phyloP scores from a whole-genome alignment of 2,888 invertebrate species.

The Ophioninae sp. region DNA sequence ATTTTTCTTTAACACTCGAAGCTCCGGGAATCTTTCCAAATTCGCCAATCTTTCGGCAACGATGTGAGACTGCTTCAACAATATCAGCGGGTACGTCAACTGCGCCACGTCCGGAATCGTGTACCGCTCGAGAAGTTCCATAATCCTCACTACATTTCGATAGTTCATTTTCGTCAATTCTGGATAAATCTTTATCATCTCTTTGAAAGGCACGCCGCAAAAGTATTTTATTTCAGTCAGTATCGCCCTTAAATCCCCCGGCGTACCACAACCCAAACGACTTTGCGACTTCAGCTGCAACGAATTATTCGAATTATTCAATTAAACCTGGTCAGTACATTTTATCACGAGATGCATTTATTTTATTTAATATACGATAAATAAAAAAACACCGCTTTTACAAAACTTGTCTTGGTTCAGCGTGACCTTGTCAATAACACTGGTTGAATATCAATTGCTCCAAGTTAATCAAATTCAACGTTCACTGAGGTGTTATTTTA shows the following conservation, averaged over 20 bases:
- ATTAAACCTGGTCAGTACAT: background rate
- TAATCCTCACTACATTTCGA: slow-evolving; percentile 82
- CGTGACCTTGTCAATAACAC: too few species aligned
- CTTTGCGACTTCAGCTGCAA: slow-evolving; percentile 83
- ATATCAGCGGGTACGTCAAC: slow-evolving; percentile 82
- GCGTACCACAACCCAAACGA: slow-evolving; percentile 84
- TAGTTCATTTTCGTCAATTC: slow-evolving; percentile 85
- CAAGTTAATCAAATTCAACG: too few species aligned
- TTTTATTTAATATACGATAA: too few species aligned
- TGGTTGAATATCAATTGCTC: too few species aligned
- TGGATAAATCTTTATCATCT: slow-evolving; percentile 83
- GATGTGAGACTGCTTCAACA: slow-evolving; percentile 84
- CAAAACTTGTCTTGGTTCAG: too few species aligned
- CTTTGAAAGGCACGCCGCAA: slow-evolving; percentile 83
- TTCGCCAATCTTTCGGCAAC: slow-evolving; percentile 84
- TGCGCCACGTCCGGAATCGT: slow-evolving; percentile 77
- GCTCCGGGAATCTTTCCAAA: slow-evolving; percentile 84
- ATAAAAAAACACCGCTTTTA: too few species aligned
- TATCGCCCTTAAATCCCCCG: slow-evolving; percentile 83
- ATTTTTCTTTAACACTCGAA: slow-evolving; percentile 84
- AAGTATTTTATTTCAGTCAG: slow-evolving; percentile 82
- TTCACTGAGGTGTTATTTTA: too few species aligned
- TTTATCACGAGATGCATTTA: too few species aligned
- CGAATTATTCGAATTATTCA: background rate
- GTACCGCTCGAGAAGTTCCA: slow-evolving; percentile 82